Base-by-base conservation (phyloP, 2,888 invertebrate genomes). In the Tryphoninae sp. region DNA sequence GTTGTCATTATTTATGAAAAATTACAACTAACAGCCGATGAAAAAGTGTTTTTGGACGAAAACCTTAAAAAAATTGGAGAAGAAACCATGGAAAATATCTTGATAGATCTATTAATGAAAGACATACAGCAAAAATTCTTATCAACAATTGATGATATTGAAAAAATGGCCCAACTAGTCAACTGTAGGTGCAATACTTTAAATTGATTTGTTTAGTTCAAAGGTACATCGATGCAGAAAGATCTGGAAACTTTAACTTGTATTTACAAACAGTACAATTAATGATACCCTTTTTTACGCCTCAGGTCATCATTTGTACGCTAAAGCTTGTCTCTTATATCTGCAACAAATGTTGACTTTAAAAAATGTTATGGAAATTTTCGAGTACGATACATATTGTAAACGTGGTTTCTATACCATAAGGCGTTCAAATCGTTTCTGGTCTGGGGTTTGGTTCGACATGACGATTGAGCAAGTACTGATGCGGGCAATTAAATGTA, bases 221-320 rank as follows among this genome's bases (percentile, higher is more conserved):
- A 85, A 85, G 87, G 77, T 89, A 86, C 78, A 86, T 88, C 62
- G 81, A 85, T 64, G 89, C 89, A 71, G 88, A 90, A 83, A 79
- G 88, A 53, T 69, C 83, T 33, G 89, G 88, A 69, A 85, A 89
- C 85, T 90, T 87, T 86, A 73, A 88, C 61, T 75, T 85, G 67
- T 85, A 86, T 86, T 78, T 87, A 51, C 75, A 83, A 58, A 81
- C 80, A 51, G 82, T 86, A 6, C 53, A 82, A 81, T 59, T 62
- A 74, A 84, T 86, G 83, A 51, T 87, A 55, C 84, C 85, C 8
- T 83, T 61, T 76, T 84, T 84, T 77, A n/a, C 75, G 82, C 83
- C 49, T 74, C 61, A 53, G 89, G 88, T 2, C 89, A 90, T 80
- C 82, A 85, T 58, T 67, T 78, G 26, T 86, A 86, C 74, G 86